These are phyloP conservation scores for Sarcophaga variegata DNA, from an alignment of 2,888 invertebrate species.

Conservation along the genomic window DNA sequence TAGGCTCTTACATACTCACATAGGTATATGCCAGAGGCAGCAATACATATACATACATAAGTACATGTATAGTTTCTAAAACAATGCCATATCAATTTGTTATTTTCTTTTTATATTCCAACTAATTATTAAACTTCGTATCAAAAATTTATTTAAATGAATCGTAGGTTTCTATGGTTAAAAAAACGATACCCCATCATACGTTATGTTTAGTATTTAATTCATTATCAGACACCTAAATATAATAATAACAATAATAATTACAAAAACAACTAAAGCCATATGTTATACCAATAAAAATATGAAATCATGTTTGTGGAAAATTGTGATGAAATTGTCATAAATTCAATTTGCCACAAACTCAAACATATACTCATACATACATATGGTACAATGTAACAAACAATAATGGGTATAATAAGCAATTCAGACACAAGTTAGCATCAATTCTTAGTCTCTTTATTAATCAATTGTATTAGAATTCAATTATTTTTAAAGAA, in stretches of 20 bases:
- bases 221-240: constrained; percentile 49
- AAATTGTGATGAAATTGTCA: constrained; percentile 57
- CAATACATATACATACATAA: too few species aligned
- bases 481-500: too few species aligned
- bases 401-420: background rate
- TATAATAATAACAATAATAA: constrained; percentile 20
- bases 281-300: constrained; percentile 50
- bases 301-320: constrained; percentile 43
- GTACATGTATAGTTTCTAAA: too few species aligned
- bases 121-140: background rate
- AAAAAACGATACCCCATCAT: background rate
- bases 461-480: too few species aligned
- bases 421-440: too few species aligned
- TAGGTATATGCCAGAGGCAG: background rate
- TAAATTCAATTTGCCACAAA: constrained; percentile 63
- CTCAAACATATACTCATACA: constrained; percentile 8
- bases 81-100: too few species aligned
- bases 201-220: constrained; percentile 37
- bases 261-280: constrained; percentile 48
- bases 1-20: background rate
- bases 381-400: background rate
- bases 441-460: too few species aligned
- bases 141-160: background rate
- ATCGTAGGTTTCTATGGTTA: background rate
- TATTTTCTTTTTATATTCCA: too few species aligned